Conservation (phyloP, 1,140 invertebrate genomes). For the Drosophila sechellia region DNA sequence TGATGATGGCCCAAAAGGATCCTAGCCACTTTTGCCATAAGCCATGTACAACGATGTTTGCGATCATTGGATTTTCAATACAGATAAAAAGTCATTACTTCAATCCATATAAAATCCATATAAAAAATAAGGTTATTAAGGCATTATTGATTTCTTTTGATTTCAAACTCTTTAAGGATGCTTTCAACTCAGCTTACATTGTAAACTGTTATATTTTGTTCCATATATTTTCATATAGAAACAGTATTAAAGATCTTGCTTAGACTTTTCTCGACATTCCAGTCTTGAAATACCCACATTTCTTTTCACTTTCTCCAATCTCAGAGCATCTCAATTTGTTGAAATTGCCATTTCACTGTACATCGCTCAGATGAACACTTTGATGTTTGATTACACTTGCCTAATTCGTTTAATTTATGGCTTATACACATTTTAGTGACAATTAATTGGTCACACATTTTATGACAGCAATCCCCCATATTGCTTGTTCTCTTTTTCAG, state of each 20-base stretch:
- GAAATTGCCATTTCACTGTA: not conserved
- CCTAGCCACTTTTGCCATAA: not conserved
- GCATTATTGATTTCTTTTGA: too few species aligned
- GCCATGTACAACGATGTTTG: not conserved
- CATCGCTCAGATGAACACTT: conserved; percentile 11
- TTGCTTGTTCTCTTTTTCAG: not conserved
- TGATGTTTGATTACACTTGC: conserved; percentile 32
- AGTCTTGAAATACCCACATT: too few species aligned
- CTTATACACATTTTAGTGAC: conserved; percentile 21
- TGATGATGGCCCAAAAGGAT: conserved; percentile 31
- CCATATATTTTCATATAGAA: too few species aligned
- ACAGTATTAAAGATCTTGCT: too few species aligned
- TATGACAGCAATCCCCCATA: conserved; percentile 12
- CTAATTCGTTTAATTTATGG: conserved; percentile 22
- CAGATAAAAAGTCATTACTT: too few species aligned
- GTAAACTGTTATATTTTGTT: too few species aligned
- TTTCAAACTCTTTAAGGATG: too few species aligned
- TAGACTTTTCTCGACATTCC: too few species aligned
- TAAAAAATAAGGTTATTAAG: too few species aligned
- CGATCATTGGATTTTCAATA: not conserved
- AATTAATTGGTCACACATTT: conserved; percentile 46
- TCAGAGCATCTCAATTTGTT: conserved; percentile 4
- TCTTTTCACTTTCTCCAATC: not conserved
- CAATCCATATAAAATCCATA: too few species aligned
- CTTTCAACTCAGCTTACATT: too few species aligned